Conservation (phyloP, 1,140 invertebrate species). For the Cotesia chilonis region DNA sequence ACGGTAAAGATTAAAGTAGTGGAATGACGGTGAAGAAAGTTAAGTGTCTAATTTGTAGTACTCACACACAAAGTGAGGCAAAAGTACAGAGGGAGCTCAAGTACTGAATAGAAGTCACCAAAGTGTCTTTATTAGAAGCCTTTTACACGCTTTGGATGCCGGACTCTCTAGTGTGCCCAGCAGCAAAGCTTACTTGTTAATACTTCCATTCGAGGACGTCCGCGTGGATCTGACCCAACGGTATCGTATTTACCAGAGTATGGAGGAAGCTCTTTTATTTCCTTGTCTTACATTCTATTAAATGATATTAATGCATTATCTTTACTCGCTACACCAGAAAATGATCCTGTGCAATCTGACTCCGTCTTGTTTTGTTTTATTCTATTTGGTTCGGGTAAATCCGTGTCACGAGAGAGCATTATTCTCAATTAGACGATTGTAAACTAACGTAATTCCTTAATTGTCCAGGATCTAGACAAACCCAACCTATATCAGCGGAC, state of each 20-base stretch:
- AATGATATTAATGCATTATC: too few species aligned
- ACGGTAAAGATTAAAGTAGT: not conserved
- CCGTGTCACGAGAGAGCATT: not conserved
- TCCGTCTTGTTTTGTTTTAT: too few species aligned
- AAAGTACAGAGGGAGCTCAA: not conserved
- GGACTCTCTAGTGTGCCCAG: not conserved
- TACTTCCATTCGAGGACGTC: not conserved
- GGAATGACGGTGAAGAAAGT: not conserved
- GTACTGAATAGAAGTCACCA: slow-evolving; percentile 5
- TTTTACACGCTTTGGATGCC: not conserved
- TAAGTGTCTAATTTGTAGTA: slow-evolving; percentile 24
- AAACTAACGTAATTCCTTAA: slow-evolving; percentile 18
- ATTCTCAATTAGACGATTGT: slow-evolving; percentile 15
- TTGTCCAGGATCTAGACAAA: not conserved
- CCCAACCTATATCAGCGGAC: slow-evolving; percentile 1
- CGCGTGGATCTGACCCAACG: not conserved
- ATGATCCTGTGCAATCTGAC: too few species aligned
- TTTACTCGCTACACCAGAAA: too few species aligned
- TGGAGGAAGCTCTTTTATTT: too few species aligned
- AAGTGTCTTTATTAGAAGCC: slow-evolving; percentile 27
- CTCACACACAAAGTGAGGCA: slow-evolving; percentile 1
- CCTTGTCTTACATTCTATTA: too few species aligned
- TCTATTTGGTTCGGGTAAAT: not conserved
- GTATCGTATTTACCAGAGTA: not conserved
- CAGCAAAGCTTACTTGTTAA: slow-evolving; percentile 15